A percentile compares a stretch with the other conserved stretches of the same genome.
Conservation (phyloP, 2,888 invertebrate genomes). For the Cerceris rybyensis region DNA sequence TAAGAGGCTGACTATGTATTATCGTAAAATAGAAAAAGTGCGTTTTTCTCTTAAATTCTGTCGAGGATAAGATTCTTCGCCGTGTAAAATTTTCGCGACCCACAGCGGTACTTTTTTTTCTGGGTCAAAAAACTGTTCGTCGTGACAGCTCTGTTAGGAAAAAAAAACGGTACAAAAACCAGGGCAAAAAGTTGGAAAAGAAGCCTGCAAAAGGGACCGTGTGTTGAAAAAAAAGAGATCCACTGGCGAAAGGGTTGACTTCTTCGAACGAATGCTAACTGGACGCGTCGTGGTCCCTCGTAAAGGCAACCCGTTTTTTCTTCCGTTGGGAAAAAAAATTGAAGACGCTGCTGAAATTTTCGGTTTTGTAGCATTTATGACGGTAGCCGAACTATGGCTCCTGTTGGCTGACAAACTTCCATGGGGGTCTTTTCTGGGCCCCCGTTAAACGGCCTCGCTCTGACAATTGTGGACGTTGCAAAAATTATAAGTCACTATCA, state of each 20-base stretch:
- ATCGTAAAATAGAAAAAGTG: background rate
- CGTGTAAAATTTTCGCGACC: conserved; percentile 2
- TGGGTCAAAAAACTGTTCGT: conserved; percentile 57
- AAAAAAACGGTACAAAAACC: conserved; percentile 68
- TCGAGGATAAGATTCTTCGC: background rate
- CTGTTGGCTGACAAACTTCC: conserved; percentile 49
- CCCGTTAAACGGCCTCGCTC: conserved; percentile 1
- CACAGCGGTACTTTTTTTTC: conserved; percentile 55
- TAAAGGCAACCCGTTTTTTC: conserved; percentile 21
- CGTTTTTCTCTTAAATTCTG: background rate
- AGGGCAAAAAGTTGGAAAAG: conserved; percentile 55
- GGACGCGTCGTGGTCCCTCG: conserved; percentile 36
- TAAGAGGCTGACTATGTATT: background rate
- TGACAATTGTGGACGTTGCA: background rate
- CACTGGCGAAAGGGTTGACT: conserved; percentile 64
- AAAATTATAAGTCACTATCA: background rate
- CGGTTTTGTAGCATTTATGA: conserved; percentile 39
- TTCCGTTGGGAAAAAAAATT: conserved; percentile 15
- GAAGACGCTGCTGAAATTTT: conserved; percentile 26
- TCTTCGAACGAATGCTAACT: conserved; percentile 61
- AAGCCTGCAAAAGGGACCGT: background rate
- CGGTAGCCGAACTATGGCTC: conserved; percentile 28
- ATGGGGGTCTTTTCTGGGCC: conserved; percentile 15
- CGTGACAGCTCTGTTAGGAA: conserved; percentile 1
- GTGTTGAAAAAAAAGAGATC: conserved; percentile 33